Evolutionary conservation across 2,888 invertebrate species (phyloP).

Genomic region (Creontiades dilutus): DNA sequence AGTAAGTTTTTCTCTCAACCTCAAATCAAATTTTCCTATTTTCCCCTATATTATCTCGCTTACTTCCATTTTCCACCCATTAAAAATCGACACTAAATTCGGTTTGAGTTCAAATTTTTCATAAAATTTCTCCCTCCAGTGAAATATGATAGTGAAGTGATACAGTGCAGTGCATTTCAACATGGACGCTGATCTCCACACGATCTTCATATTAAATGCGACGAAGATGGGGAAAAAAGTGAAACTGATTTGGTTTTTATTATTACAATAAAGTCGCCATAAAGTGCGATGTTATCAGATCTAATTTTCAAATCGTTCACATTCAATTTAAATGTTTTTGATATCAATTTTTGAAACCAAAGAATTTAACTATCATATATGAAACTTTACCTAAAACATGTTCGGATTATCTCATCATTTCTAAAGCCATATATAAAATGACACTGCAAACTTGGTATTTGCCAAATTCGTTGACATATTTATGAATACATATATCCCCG

Average conservation of each 20-base stretch:
- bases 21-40: not conserved
- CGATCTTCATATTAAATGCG: slow-evolving; percentile 6
- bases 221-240: not conserved
- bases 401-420: too few species aligned
- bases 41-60: not conserved
- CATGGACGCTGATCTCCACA: not conserved
- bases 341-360: too few species aligned
- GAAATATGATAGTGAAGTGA: slow-evolving; percentile 50
- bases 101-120: not conserved
- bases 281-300: too few species aligned
- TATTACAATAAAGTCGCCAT: not conserved
- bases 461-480: too few species aligned
- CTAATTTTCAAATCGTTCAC: too few species aligned
- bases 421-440: too few species aligned
- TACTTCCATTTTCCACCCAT: not conserved
- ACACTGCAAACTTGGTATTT: too few species aligned
- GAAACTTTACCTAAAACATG: too few species aligned
- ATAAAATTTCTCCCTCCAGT: not conserved
- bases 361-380: too few species aligned
- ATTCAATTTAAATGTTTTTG: too few species aligned
- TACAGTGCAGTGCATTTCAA: slow-evolving; percentile 46
- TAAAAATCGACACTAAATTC: slow-evolving; percentile 10
- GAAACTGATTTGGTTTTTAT: not conserved
- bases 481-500: too few species aligned
- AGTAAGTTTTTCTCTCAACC: slow-evolving; percentile 41